Percentiles rank a stretch among this genome's conserved stretches.
Evolutionary conservation across 2,888 invertebrate genomes (phyloP).

Genomic region (Sinopyrophorus schimmeli): DNA sequence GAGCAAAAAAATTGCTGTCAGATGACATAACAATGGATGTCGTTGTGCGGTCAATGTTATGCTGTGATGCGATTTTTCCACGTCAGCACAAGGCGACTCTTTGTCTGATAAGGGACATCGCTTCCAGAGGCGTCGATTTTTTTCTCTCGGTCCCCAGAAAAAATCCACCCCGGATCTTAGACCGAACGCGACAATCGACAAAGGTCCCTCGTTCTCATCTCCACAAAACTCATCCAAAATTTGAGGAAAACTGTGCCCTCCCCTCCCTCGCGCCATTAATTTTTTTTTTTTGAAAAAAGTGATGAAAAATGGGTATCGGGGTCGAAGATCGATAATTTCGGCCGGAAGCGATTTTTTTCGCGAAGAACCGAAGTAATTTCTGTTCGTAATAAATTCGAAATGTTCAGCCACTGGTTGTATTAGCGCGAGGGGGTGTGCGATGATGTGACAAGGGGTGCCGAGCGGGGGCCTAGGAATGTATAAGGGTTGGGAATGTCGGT

Average conservation of each 20-base stretch:
- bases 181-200: no score
- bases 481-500: slow-evolving; percentile 44
- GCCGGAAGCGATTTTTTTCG: no score
- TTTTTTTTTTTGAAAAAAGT: no score
- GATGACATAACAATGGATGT: slow-evolving; percentile 40
- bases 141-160: not conserved
- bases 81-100: slow-evolving; percentile 54
- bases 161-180: no score
- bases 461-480: slow-evolving; percentile 40
- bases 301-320: no score
- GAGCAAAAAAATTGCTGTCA: slow-evolving; percentile 34
- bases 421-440: slow-evolving; percentile 31
- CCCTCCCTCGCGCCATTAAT: no score
- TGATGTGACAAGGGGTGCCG: slow-evolving; percentile 29
- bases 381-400: no score
- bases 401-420: slow-evolving; percentile 26
- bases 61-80: slow-evolving; percentile 54
- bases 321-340: no score
- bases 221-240: no score
- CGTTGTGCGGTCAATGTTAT: slow-evolving; percentile 52
- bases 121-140: slow-evolving; percentile 22
- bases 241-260: no score
- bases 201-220: no score
- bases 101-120: slow-evolving; percentile 50
- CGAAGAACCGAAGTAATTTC: no score